These are phyloP conservation scores for Drosophila helvetica DNA, from an alignment of 2,888 invertebrate species.

Conservation along the genomic window DNA sequence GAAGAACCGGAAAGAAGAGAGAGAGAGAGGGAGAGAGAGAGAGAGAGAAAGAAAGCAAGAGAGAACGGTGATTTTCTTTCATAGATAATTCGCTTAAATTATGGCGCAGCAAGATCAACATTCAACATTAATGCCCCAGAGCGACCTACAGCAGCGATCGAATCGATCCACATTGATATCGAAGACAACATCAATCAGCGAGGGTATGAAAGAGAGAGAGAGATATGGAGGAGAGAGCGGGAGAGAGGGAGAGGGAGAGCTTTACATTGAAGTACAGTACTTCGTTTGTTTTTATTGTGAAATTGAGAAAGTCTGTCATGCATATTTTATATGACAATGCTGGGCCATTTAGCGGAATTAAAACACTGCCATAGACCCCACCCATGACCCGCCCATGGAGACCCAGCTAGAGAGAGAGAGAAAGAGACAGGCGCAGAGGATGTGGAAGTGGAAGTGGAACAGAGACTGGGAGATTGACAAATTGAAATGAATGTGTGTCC, in stretches of 20 bases:
- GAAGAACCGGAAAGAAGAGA: constrained; percentile 40
- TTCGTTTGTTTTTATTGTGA: constrained; percentile 32
- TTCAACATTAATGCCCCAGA: constrained; percentile 66
- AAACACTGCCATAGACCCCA: constrained; percentile 55
- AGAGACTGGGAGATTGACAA: constrained; percentile 78
- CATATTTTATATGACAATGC: constrained; percentile 65
- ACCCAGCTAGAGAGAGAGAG: background rate
- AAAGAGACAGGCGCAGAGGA: constrained; percentile 2
- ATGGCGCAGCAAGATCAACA: constrained; percentile 68
- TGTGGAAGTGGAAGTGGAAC: constrained; percentile 16
- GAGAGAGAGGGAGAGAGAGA: constrained; percentile 3
- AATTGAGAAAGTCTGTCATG: constrained; percentile 70
- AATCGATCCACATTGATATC: constrained; percentile 64
- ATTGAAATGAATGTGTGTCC: constrained; percentile 80
- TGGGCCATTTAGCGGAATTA: constrained; percentile 69
- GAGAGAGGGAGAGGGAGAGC: constrained; percentile 20
- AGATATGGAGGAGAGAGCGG: background rate
- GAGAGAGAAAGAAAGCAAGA: constrained; percentile 45
- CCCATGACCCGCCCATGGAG: constrained; percentile 31
- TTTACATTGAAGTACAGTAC: constrained; percentile 16
- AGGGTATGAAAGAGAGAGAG: constrained; percentile 36
- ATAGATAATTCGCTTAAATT: constrained; percentile 82
- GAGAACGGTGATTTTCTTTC: constrained; percentile 78
- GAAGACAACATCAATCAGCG: constrained; percentile 68
- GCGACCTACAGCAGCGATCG: constrained; percentile 81